These are phyloP conservation scores for Neoarius graeffei DNA, from an alignment of 2,113 vertebrate genomes.

Conservation along the genomic window DNA sequence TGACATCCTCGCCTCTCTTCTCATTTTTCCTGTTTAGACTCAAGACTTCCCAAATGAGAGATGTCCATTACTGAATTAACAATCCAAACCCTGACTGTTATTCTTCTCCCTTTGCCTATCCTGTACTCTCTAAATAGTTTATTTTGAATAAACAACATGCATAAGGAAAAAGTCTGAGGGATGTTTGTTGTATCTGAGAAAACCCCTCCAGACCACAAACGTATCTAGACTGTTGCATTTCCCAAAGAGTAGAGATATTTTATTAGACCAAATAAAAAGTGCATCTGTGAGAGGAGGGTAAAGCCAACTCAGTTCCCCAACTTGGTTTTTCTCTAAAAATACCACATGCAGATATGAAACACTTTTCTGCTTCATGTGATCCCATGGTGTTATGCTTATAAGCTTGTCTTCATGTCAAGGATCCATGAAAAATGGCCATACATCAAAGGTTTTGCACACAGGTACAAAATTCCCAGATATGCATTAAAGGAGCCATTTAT, in stretches of 20 bases:
- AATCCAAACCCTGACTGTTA: conserved; percentile 44
- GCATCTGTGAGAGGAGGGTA: conserved; percentile 25
- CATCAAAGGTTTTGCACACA: background rate
- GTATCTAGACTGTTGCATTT: conserved; percentile 35
- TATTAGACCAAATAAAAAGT: conserved; percentile 46
- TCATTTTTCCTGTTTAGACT: conserved; percentile 60
- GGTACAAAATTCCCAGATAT: background rate
- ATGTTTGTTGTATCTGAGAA: conserved; percentile 4
- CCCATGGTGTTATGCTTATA: conserved; percentile 5
- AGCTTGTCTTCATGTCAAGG: background rate
- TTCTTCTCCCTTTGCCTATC: background rate
- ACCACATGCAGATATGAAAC: conserved; percentile 24
- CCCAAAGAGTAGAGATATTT: conserved; percentile 47
- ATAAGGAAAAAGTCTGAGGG: conserved; percentile 4
- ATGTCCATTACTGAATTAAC: conserved; percentile 52
- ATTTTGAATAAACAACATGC: conserved; percentile 16
- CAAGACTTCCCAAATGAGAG: conserved; percentile 39
- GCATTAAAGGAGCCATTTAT: conserved; percentile 6
- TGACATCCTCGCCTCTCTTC: background rate
- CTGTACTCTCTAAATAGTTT: conserved; percentile 40
- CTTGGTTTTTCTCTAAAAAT: conserved; percentile 40
- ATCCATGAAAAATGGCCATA: background rate
- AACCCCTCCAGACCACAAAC: background rate
- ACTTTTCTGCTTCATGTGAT: conserved; percentile 4
- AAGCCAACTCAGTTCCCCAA: conserved; percentile 32